Conservation (phyloP, 2,113 vertebrate genomes). For the Hemiprocne comata region DNA sequence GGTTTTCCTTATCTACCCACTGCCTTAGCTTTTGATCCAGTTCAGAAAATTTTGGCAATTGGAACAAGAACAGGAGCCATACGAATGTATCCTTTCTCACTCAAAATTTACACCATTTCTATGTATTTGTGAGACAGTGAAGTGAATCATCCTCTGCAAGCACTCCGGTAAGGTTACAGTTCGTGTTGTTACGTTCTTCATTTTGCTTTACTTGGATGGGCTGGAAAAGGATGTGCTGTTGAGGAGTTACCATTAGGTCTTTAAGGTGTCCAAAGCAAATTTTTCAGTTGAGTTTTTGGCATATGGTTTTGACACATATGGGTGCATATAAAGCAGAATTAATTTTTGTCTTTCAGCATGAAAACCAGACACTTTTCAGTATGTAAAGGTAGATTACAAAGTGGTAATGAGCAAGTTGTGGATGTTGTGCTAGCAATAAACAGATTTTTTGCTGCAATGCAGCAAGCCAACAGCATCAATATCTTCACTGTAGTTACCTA, state of each 20-base stretch:
- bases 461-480: neutral
- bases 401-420: neutral
- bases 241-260: neutral
- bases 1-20: conserved; percentile 96
- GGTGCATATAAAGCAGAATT: neutral
- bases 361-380: neutral
- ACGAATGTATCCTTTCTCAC: conserved; percentile 95
- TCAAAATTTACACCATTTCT: conserved; percentile 17
- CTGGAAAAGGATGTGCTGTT: neutral
- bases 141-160: neutral
- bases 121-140: neutral
- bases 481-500: neutral
- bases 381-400: neutral
- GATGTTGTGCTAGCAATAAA: neutral
- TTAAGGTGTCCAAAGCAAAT: neutral
- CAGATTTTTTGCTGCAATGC: neutral
- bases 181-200: neutral
- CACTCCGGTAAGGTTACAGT: conserved; percentile 56
- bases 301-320: neutral
- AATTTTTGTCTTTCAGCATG: neutral
- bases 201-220: neutral
- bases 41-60: conserved; percentile 96
- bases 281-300: neutral
- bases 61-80: conserved; percentile 93
- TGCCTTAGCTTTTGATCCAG: conserved; percentile 94